Base-by-base conservation (phyloP, 2,797 vertebrate genomes). In the Clarias fuscus region DNA sequence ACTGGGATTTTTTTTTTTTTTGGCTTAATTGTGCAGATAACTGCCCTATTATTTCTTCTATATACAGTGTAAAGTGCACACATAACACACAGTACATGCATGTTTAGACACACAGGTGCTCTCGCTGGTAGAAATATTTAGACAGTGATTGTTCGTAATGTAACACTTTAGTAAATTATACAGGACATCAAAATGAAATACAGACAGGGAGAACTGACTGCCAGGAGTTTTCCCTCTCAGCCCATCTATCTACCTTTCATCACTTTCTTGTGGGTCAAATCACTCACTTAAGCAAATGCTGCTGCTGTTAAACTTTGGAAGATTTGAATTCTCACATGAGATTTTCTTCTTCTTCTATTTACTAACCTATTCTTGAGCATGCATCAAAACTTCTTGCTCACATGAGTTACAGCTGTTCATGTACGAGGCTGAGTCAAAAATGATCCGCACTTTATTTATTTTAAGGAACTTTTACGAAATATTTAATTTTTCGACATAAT, bases 101-200 rank as follows among this genome's bases (percentile, higher is more conserved):
- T 20, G 68, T 77, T 72, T 61, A 40, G 73, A 83, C 84, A 76
- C 33, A 84, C 85, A 87, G 70, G 59, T 82, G 33, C 59, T 77
- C n/a, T 61, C 82, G 30, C 68, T 84, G 33, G 30, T 43, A 76
- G 27, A 86, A 72, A 78, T 58, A 86, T 77, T 18, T 37, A 64
- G 68, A 64, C 27, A 30, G 37, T 33, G 11, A 48, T 15, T 37
- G 8, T 77, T 33, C 24, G 62, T 77, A 64, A 70, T 75, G 30
- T 43, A 72, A 58, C 59, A 27, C 22, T 43, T 43, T 33, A 37
- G 14, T 72, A 65, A 84, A 85, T 70, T 80, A 87, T 33, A 62
- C 59, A 17, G 43, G 58, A 72, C 58, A 48, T 20, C 40, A 79
- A 65, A 84, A 83, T 80, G 48, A 86, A 75, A 83, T 30, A 75